phyloP scores from a whole-genome alignment of 2,888 invertebrate genomes.

The Trissolcus brochymenae region DNA sequence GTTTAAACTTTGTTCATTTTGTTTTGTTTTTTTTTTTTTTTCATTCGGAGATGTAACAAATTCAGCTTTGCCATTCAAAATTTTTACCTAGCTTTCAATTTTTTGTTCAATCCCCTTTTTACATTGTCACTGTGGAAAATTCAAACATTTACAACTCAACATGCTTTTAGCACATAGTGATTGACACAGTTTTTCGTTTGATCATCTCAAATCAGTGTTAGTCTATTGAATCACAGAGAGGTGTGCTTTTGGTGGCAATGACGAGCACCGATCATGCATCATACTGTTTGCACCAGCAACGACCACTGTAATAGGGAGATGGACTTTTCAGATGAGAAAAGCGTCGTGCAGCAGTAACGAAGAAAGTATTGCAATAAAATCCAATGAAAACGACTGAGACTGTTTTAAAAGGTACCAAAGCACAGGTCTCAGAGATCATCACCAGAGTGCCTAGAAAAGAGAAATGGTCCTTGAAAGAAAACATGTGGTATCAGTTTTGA shows the following conservation, averaged over 20 bases:
- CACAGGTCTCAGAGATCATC: conserved; percentile 6
- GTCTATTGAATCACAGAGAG: background rate
- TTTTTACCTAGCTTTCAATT: too few relatives aligned
- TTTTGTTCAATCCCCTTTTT: too few relatives aligned
- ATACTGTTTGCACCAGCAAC: conserved; percentile 39
- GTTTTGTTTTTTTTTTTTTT: too few relatives aligned
- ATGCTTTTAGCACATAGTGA: too few relatives aligned
- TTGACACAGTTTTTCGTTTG: conserved; percentile 4
- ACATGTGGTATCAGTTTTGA: conserved; percentile 1
- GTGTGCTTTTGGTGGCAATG: conserved; percentile 33
- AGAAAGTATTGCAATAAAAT: conserved; percentile 72
- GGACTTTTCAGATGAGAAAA: conserved; percentile 69
- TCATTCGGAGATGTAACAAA: too few relatives aligned
- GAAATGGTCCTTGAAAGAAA: conserved; percentile 24
- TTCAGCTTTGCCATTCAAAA: too few relatives aligned
- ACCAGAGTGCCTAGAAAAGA: conserved; percentile 15
- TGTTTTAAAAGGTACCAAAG: conserved; percentile 63
- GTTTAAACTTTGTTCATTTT: background rate
- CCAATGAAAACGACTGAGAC: conserved; percentile 67
- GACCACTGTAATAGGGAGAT: conserved; percentile 57
- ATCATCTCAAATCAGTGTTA: too few relatives aligned
- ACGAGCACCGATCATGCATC: conserved; percentile 35
- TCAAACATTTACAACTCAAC: background rate
- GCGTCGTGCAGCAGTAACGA: conserved; percentile 70
- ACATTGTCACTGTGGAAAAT: conserved; percentile 1